These are phyloP conservation scores for Sipha maydis DNA, from an alignment of 2,888 invertebrate genomes.

Conservation along the genomic window DNA sequence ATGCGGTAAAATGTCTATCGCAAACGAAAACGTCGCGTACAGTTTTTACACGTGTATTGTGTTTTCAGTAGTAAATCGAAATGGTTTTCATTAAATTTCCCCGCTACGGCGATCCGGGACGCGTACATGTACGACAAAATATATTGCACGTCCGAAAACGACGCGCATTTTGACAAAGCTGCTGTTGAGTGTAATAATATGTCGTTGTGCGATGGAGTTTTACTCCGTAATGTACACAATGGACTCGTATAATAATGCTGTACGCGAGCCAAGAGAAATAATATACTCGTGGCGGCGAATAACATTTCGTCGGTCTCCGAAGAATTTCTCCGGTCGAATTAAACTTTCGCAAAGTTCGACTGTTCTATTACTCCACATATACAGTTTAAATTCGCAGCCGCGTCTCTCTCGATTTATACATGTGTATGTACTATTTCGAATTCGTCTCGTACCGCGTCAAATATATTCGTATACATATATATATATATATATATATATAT, in stretches of 20 bases:
- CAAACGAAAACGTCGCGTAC: too few relatives aligned
- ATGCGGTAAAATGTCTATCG: too few relatives aligned
- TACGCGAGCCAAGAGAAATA: not conserved
- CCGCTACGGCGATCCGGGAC: not conserved
- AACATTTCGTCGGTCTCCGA: not conserved
- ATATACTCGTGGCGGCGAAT: not conserved
- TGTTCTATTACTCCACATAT: not conserved
- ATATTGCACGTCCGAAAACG: not conserved
- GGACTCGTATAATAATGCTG: not conserved
- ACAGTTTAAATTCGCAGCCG: not conserved
- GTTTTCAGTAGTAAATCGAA: not conserved
- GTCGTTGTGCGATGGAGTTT: not conserved
- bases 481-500: too few relatives aligned
- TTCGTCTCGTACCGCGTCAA: not conserved
- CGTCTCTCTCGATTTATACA: not conserved
- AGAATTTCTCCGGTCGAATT: not conserved
- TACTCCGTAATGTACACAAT: not conserved
- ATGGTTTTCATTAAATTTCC: not conserved
- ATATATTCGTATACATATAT: not conserved
- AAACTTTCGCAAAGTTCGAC: not conserved
- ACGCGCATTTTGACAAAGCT: not conserved
- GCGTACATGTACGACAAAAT: too few relatives aligned
- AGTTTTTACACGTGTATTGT: too few relatives aligned
- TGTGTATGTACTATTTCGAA: not conserved
- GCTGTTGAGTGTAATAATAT: too few relatives aligned